Base-by-base conservation (phyloP, 2,113 vertebrate species). In the Gobiocypris rarus region DNA sequence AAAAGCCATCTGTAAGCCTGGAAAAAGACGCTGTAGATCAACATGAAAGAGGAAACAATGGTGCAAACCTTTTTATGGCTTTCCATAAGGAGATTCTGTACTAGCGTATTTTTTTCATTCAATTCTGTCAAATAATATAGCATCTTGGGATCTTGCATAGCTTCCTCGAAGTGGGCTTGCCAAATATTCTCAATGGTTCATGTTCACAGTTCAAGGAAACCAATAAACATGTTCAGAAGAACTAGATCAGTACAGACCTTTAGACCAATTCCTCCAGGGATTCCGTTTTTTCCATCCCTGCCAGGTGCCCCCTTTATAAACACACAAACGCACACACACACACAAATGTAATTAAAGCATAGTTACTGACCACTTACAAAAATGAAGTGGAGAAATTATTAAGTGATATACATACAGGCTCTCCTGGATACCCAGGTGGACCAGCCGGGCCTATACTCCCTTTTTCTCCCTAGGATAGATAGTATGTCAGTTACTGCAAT, bases 211-310 rank as follows among this genome's bases (percentile, higher is more conserved):
- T 34, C 43, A 50, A 19, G 19, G 28, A 71, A 63, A 28, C n/a
- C 10, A 43, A 83, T 73, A 65, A 86, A 75, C 45, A 31, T 84
- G 15, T 4, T 86, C 22, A 61, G 4, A 75, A 48, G 31, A 74
- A 86, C 58, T 83, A 45, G 52, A 28, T 83, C 26, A 52, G 77
- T 89, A 87, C 93, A 83, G 88, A 99, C 98, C 96, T 98, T 98
- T 92, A 94, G 92, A 88, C 98, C 98, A 88, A 91, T 90, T 82
- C 56, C 94, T 85, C 97, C 98, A 0, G 94, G 93, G 90, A 93
- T 85, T 75, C 98, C 97, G 90, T 95, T 94, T 58, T 96, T 96
- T 81, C 98, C 98, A 81, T 92, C 92, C 91, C 93, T 95, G 79
- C 98, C 97, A 89, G 95, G 92, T 73, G 93, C 90, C 71, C 97